Evolutionary conservation across 2,888 invertebrate species (phyloP).

Genomic region (Ornithoptera alexandrae): DNA sequence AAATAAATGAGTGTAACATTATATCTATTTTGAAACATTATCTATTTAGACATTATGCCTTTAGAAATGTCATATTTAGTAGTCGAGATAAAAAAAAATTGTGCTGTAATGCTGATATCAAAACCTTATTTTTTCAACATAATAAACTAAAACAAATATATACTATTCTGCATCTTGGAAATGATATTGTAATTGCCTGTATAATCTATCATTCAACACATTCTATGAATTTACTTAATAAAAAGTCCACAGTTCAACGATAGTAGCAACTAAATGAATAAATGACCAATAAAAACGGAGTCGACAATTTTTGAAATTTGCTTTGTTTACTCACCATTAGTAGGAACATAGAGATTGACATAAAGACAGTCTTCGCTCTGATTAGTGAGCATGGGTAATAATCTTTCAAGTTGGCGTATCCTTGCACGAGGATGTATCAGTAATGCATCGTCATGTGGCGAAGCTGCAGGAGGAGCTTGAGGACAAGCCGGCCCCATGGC

Average conservation of each 20-base stretch:
- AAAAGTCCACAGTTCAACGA: neutral
- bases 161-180: too few species aligned
- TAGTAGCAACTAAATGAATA: neutral
- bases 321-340: conserved; percentile 64
- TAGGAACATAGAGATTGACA: conserved; percentile 97
- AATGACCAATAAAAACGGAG: neutral
- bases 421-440: conserved; percentile 90
- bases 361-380: conserved; percentile 99
- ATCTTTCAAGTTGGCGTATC: conserved; percentile 89
- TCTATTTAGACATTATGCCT: too few species aligned
- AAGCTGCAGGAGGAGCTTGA: conserved; percentile 82
- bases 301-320: neutral
- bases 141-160: too few species aligned
- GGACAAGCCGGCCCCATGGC: conserved; percentile 93
- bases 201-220: neutral
- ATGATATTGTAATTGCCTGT: too few species aligned
- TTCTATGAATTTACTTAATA: neutral
- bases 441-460: conserved; percentile 81
- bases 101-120: too few species aligned
- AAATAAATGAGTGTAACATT: too few species aligned
- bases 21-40: too few species aligned
- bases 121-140: too few species aligned
- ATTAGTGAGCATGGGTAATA: conserved; percentile 91
- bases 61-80: too few species aligned
- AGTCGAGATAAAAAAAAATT: too few species aligned